A percentile compares a stretch with the other conserved stretches of the same genome.
Evolutionary conservation across 2,113 vertebrate genomes (phyloP).

Genomic region (Zosterops pallidus): DNA sequence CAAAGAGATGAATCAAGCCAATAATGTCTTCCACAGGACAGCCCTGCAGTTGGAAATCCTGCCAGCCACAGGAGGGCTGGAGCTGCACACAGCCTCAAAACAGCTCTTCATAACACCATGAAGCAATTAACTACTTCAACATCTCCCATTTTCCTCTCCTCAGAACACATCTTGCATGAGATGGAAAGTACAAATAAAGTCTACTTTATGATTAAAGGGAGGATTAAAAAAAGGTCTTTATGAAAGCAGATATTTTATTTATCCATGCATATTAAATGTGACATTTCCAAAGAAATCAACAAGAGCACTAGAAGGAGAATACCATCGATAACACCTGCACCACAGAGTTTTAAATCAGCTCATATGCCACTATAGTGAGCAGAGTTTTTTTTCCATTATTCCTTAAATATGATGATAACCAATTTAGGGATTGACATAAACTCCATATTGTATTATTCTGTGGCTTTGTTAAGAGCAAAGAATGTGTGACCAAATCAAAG

Average conservation of each 20-base stretch:
- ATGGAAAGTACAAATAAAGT: neutral
- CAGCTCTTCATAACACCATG: neutral
- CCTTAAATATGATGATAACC: conserved; percentile 50
- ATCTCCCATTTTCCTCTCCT: neutral
- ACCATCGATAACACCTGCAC: neutral
- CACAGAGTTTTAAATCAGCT: conserved; percentile 32
- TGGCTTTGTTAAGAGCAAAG: conserved; percentile 62
- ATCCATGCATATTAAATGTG: neutral
- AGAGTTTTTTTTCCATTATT: conserved; percentile 44
- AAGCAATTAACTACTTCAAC: neutral
- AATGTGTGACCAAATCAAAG: conserved; percentile 70
- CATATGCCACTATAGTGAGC: neutral
- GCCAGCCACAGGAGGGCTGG: neutral
- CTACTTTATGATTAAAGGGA: neutral
- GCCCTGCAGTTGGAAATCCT: neutral
- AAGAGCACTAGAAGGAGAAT: neutral
- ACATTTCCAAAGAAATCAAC: conserved; percentile 41
- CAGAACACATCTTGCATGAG: neutral
- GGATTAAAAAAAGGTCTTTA: neutral
- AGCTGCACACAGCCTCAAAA: neutral
- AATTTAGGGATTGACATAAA: conserved; percentile 53
- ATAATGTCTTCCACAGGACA: neutral
- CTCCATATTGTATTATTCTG: conserved; percentile 42
- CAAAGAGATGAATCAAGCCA: neutral
- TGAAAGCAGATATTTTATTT: neutral